These are phyloP conservation scores for Ichneumoninae sp. DNA, from an alignment of 2,888 invertebrate species.

Conservation along the genomic window DNA sequence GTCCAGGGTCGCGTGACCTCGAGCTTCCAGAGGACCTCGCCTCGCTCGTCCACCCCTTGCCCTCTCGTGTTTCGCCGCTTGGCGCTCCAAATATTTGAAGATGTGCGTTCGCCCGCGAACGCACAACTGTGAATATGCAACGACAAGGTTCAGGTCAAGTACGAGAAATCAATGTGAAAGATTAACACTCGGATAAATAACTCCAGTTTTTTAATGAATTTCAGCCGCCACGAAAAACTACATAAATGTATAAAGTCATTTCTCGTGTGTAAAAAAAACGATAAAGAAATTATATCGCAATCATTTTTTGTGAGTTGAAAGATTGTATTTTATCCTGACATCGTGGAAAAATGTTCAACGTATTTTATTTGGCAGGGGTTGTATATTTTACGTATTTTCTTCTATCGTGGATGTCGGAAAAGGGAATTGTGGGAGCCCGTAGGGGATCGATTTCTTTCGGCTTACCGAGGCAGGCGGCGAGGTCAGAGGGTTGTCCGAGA, in stretches of 20 bases:
- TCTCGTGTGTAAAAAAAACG: background rate
- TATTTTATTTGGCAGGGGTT: background rate
- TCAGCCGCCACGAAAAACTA: background rate
- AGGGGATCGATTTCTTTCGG: slow-evolving; percentile 66
- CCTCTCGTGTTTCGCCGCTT: slow-evolving; percentile 90
- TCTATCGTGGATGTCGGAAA: background rate
- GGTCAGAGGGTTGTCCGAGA: slow-evolving; percentile 96
- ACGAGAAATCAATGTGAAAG: background rate
- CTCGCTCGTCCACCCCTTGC: slow-evolving; percentile 85
- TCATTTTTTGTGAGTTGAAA: background rate
- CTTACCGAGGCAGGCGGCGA: slow-evolving; percentile 97
- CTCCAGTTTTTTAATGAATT: background rate
- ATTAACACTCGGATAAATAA: background rate
- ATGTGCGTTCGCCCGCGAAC: slow-evolving; percentile 97
- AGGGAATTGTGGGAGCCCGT: background rate
- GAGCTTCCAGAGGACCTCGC: slow-evolving; percentile 85
- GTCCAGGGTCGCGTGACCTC: slow-evolving; percentile 85
- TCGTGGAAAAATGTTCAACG: background rate
- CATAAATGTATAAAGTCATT: background rate
- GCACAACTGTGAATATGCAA: slow-evolving; percentile 89
- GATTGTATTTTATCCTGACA: background rate
- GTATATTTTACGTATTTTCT: background rate
- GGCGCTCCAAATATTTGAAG: slow-evolving; percentile 96
- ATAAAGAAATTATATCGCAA: background rate
- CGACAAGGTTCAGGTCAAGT: slow-evolving; percentile 36